Evolutionary conservation across 1,140 invertebrate genomes (phyloP).

Genomic region (Cydia amplana): DNA sequence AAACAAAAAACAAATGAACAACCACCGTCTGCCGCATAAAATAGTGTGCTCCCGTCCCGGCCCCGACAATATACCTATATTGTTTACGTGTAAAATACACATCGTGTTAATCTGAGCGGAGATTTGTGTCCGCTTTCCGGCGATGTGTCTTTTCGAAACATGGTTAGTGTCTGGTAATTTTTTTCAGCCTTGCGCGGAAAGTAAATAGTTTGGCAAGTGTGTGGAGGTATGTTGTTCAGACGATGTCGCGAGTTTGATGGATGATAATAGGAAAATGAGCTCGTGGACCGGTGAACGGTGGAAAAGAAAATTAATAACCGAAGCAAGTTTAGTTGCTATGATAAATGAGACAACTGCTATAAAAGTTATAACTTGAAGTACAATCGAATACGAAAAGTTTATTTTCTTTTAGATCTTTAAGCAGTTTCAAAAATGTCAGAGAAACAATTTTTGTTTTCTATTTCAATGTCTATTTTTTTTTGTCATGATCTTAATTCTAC

Average conservation of each 20-base stretch:
- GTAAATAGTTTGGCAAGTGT: constrained; percentile 15
- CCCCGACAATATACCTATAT: constrained; percentile 3
- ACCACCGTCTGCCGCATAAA: background rate
- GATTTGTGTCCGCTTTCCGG: constrained; percentile 30
- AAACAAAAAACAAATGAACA: constrained; percentile 3
- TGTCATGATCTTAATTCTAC: too few species aligned
- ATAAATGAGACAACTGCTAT: background rate
- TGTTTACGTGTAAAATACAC: constrained; percentile 27
- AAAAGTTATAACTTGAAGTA: too few species aligned
- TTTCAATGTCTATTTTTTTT: too few species aligned
- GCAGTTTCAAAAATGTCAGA: too few species aligned
- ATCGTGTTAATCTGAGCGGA: constrained; percentile 1
- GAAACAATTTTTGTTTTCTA: too few species aligned
- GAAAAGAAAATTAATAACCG: background rate
- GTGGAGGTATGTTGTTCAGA: background rate
- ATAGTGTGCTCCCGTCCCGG: constrained; percentile 5
- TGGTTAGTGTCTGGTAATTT: constrained; percentile 1
- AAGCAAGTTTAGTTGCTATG: background rate
- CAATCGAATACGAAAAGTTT: too few species aligned
- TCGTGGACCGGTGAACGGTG: background rate
- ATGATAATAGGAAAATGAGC: constrained; percentile 7
- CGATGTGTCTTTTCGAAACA: constrained; percentile 21
- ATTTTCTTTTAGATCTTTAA: too few species aligned
- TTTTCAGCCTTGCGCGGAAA: background rate
- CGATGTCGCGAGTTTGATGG: constrained; percentile 1